phyloP scores from a whole-genome alignment of 1,140 invertebrate species.

The Pachyrhynchus sulphureomaculatus region DNA sequence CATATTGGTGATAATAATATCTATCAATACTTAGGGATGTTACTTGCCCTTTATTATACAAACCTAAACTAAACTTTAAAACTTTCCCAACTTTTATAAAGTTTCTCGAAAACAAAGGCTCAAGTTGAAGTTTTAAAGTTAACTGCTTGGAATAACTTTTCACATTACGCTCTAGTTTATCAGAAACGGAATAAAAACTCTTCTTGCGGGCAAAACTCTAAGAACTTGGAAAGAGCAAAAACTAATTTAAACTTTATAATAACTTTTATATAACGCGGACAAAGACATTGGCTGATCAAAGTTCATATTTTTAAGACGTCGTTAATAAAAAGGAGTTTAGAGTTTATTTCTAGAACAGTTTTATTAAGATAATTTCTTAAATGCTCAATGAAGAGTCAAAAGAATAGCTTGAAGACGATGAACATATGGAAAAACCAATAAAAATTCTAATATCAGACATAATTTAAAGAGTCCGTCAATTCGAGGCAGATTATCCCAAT shows the following conservation, averaged over 20 bases:
- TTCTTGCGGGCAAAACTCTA: constrained; percentile 16
- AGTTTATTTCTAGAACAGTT: too few relatives aligned
- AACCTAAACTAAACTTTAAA: constrained; percentile 11
- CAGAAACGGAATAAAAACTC: constrained; percentile 22
- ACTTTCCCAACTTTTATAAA: constrained; percentile 17
- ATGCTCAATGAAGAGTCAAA: too few relatives aligned
- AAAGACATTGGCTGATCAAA: background rate
- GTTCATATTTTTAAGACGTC: too few relatives aligned
- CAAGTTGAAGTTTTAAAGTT: constrained; percentile 21
- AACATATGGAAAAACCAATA: too few relatives aligned
- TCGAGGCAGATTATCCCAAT: too few relatives aligned
- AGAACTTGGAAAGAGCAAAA: constrained; percentile 19
- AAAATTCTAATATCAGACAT: too few relatives aligned
- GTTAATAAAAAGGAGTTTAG: too few relatives aligned
- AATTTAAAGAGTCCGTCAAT: too few relatives aligned
- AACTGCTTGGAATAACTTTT: constrained; percentile 25
- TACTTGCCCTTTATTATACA: background rate
- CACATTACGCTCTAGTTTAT: constrained; percentile 23
- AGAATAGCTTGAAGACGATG: too few relatives aligned
- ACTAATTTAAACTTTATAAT: constrained; percentile 27
- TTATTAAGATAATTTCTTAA: too few relatives aligned
- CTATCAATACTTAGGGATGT: background rate
- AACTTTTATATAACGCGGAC: constrained; percentile 10
- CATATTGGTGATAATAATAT: background rate
- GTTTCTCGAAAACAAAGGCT: constrained; percentile 20